These are phyloP conservation scores for Melanchra persicariae DNA, from an alignment of 2,888 invertebrate species.

Conservation along the genomic window DNA sequence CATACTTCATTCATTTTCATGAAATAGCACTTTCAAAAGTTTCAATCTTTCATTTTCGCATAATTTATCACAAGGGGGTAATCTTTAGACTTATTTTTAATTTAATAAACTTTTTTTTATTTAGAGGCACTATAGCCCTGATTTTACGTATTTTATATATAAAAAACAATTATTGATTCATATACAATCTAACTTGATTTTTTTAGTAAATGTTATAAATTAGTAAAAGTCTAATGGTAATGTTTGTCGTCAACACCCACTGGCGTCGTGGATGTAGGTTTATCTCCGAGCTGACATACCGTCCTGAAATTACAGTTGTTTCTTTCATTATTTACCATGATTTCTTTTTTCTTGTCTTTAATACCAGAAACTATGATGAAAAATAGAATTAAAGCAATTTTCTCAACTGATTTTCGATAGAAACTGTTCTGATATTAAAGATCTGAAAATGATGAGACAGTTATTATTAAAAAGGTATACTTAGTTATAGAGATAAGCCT, in stretches of 20 bases:
- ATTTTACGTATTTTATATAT: conserved; percentile 56
- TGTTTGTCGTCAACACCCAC: conserved; percentile 69
- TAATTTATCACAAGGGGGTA: conserved; percentile 83
- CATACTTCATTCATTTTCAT: conserved; percentile 62
- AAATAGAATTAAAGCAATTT: background rate
- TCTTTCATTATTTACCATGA: conserved; percentile 13
- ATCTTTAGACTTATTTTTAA: conserved; percentile 65
- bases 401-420: too few species aligned
- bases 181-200: conserved; percentile 62
- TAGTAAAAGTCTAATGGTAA: conserved; percentile 47
- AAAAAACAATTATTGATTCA: conserved; percentile 64
- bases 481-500: conserved; percentile 32
- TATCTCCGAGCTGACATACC: conserved; percentile 85
- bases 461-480: background rate
- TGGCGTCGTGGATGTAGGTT: conserved; percentile 71
- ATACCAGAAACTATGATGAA: conserved; percentile 31
- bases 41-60: conserved; percentile 78
- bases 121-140: conserved; percentile 54
- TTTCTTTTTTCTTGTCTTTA: conserved; percentile 2
- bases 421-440: conserved; percentile 46
- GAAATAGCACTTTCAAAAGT: conserved; percentile 85
- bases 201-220: conserved; percentile 56
- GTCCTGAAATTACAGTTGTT: conserved; percentile 82
- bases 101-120: conserved; percentile 46
- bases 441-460: background rate